Conservation (phyloP, 37 sponge, comb jelly and placozoan species). For the Hexactinellida sp. region DNA sequence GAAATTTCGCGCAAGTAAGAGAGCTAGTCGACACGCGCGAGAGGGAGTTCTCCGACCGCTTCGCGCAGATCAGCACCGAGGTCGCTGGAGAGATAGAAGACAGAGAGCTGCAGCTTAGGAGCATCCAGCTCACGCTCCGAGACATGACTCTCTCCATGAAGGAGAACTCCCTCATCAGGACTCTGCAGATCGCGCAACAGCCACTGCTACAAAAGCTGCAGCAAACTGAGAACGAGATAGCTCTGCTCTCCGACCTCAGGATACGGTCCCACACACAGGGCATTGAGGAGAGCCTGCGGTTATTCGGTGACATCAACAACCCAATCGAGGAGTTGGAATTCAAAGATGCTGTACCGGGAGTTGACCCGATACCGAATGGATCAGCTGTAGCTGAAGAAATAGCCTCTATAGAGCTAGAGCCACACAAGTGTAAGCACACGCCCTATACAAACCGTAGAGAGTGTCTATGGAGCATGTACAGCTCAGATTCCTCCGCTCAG, state of each 20-base stretch:
- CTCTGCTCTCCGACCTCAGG: background rate
- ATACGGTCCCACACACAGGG: background rate
- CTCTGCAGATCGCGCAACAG: background rate
- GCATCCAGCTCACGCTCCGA: background rate
- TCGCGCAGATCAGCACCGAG: background rate
- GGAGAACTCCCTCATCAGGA: background rate
- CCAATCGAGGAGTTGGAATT: constrained; percentile 14
- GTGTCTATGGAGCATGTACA: background rate
- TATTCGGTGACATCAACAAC: background rate
- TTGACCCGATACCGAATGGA: background rate
- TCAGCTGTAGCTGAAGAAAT: background rate
- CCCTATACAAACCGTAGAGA: background rate
- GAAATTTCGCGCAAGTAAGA: background rate
- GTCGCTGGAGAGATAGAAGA: background rate
- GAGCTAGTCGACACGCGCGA: background rate
- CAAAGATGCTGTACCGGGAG: background rate
- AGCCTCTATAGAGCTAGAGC: background rate
- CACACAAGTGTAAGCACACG: background rate
- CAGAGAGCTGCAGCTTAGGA: background rate
- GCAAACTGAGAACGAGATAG: background rate
- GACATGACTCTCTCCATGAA: background rate
- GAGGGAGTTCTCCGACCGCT: background rate
- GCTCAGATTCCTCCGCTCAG: background rate
- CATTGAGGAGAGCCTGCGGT: background rate
- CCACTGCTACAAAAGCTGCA: background rate